Evolutionary conservation across 2,113 vertebrate genomes (phyloP), one percentile per base, ranked within the genome.

Genomic region (Osmerus mordax): DNA sequence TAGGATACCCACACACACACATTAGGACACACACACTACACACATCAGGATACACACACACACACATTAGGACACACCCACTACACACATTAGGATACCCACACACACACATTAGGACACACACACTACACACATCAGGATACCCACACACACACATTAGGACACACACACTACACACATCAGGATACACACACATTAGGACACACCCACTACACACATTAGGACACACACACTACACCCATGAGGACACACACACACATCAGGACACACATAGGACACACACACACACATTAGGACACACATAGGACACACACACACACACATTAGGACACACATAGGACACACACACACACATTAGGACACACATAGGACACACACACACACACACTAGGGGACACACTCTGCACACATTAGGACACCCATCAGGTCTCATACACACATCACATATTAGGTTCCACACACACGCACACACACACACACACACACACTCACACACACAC

Each of bases 1-100:
- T 5, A 32, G 29, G 29, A 68, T n/a, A n/a, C n/a, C n/a, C 51
- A 56, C 64, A 25, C 67, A 55, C 71, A 64, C 23, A n/a, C n/a
- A 32, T 32, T 5, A 32, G 29, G 29, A 68, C 51, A 56, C 64
- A 25, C 67, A 55, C 71, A 64, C 23, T 32, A 23, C 65, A 53
- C 41, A 14, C 19, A 53, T n/a, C 15, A n/a, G 32, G 8, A 47
- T 36, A 13, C 36, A 32, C 29, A 32, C 29, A 32, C 29, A 32
- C 51, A 55, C 54, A 63, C 59, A 52, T 21, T 21, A 47, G n/a
- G 41, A 47, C 1, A 61, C 59, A 52, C 36, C 19, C 55, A 6
- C 18, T n/a, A 56, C 54, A 5, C 54, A 56, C 2, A 5, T 11
- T 3, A 65, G 36, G 69, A 19, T n/a, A n/a, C n/a, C n/a, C 36